A percentile compares a stretch with the other conserved stretches of the same genome.
phyloP scores from a whole-genome alignment of 1,140 invertebrate genomes.

The Ganaspis sp. region DNA sequence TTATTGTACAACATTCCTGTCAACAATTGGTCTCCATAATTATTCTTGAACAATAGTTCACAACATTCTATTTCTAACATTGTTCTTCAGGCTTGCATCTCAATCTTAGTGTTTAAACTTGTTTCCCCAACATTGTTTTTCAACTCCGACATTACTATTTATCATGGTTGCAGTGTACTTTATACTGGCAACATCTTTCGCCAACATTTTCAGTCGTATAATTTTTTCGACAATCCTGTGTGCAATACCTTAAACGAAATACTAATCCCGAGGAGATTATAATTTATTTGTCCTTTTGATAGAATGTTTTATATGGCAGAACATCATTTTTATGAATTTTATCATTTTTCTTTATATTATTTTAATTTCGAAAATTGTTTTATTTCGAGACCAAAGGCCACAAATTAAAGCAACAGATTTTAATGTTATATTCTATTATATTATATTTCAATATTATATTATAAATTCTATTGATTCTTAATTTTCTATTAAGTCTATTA shows the following conservation, averaged over 20 bases:
- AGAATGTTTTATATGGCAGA: no score
- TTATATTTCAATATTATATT: no score
- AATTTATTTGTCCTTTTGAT: no score
- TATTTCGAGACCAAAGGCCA: no score
- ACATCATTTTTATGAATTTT: no score
- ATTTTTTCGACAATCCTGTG: not conserved
- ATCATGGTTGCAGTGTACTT: not conserved
- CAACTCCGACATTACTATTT: not conserved
- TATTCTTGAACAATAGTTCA: constrained; percentile 1
- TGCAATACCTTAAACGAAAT: not conserved
- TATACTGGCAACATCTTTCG: not conserved
- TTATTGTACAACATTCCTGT: constrained; percentile 10
- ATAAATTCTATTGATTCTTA: no score
- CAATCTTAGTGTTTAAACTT: not conserved
- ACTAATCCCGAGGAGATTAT: no score
- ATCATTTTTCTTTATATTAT: no score
- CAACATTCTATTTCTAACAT: not conserved
- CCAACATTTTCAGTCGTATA: not conserved
- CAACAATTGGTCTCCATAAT: constrained; percentile 13
- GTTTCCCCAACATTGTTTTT: constrained; percentile 4
- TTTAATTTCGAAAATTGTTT: no score
- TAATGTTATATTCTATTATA: no score
- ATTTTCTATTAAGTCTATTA: no score
- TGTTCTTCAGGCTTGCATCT: constrained; percentile 1
- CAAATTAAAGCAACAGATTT: no score